Conservation (phyloP, 2,113 vertebrate species). For the Toxostoma redivivum region DNA sequence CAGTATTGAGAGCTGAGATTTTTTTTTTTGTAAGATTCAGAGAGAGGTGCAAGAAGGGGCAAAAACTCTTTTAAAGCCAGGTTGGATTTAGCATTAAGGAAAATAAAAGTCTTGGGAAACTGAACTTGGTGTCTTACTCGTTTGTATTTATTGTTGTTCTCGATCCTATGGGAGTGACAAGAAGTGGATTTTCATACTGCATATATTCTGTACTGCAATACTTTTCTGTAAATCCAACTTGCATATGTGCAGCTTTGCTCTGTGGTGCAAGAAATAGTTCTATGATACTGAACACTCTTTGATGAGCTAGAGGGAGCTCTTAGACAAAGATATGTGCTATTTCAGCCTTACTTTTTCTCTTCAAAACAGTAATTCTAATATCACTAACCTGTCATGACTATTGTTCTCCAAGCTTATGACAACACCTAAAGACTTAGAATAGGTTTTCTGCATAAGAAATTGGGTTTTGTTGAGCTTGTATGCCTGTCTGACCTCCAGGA, state of each 20-base stretch:
- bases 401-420: not conserved
- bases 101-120: not conserved
- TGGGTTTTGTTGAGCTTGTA: not conserved
- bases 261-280: not conserved
- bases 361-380: not conserved
- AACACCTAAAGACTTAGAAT: not conserved
- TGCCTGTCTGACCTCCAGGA: not conserved
- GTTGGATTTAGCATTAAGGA: not conserved
- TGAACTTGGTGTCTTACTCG: not conserved
- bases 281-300: not conserved
- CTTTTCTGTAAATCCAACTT: not conserved
- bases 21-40: not conserved
- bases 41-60: not conserved
- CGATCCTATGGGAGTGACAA: not conserved
- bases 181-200: not conserved
- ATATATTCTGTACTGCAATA: not conserved
- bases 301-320: conserved; percentile 68
- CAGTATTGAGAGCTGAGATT: not conserved
- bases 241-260: accelerated
- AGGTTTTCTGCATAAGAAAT: not conserved
- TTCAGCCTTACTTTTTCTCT: not conserved
- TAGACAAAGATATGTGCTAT: not conserved
- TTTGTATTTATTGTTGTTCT: not conserved
- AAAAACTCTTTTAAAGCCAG: not conserved
- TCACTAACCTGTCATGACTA: not conserved